phyloP scores from a whole-genome alignment of 2,888 invertebrate species.

The Aphodius granarius region DNA sequence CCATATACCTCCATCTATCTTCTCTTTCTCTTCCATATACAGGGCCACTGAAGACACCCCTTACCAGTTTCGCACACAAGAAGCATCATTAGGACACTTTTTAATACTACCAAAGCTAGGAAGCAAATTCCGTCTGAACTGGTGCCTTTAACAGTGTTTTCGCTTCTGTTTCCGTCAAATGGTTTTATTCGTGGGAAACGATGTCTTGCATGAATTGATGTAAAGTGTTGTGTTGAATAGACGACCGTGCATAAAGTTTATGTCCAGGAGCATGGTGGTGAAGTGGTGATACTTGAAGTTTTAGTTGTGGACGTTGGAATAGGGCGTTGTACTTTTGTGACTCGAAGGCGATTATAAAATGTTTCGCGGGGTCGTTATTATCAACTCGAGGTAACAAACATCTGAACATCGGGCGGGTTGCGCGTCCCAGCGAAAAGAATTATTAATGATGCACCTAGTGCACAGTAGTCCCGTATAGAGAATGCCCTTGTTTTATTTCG shows the following conservation, averaged over 20 bases:
- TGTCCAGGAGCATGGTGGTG: neutral
- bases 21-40: neutral
- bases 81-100: no score
- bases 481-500: neutral
- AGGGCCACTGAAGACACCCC: no score
- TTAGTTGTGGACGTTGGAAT: neutral
- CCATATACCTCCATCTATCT: neutral
- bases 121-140: no score
- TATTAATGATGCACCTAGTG: neutral
- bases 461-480: neutral
- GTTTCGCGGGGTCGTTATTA: neutral
- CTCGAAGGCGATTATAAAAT: neutral
- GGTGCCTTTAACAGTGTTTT: no score
- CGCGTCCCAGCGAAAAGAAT: neutral
- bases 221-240: neutral
- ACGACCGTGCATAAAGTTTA: neutral
- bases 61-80: no score
- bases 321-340: neutral
- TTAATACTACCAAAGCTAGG: no score
- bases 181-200: no score
- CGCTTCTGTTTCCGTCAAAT: constrained; percentile 3
- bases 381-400: constrained; percentile 6
- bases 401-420: neutral
- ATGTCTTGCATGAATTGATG: neutral
- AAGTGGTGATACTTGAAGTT: neutral